Conservation (phyloP, 2,113 vertebrate species). For the Tringa solitaria region DNA sequence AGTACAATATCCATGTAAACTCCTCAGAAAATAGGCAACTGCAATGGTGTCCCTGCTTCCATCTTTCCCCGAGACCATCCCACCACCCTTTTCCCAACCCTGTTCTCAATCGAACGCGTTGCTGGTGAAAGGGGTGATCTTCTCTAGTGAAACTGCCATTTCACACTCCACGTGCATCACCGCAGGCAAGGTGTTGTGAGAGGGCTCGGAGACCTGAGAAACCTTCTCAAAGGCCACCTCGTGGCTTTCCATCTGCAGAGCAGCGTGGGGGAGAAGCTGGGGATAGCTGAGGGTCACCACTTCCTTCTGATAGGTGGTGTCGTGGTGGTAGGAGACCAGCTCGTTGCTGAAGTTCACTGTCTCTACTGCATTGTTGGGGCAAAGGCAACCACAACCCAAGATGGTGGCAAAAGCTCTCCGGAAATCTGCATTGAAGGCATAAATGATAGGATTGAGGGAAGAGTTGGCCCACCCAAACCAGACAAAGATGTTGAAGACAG, state of each 20-base stretch:
- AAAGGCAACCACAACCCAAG: constrained; percentile 70
- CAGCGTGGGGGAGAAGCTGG: background rate
- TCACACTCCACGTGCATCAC: background rate
- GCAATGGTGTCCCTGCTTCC: background rate
- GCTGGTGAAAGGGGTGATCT: constrained; percentile 53
- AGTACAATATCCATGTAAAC: accelerated
- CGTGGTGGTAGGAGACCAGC: constrained; percentile 75
- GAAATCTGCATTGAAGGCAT: constrained; percentile 81
- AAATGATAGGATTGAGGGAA: constrained; percentile 79
- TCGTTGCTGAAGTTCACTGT: constrained; percentile 77
- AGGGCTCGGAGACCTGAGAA: background rate
- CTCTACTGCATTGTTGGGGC: constrained; percentile 66
- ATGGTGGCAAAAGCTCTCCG: constrained; percentile 75
- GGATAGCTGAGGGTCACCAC: background rate
- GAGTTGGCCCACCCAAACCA: constrained; percentile 87
- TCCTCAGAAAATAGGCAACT: background rate
- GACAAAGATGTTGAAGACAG: constrained; percentile 76
- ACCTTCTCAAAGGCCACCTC: background rate
- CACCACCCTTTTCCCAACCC: background rate
- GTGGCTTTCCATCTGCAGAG: background rate
- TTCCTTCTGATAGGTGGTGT: constrained; percentile 73
- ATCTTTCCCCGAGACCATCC: background rate
- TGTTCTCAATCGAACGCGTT: background rate
- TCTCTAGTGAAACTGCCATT: background rate
- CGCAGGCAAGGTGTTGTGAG: accelerated